Evolutionary conservation across 2,888 invertebrate genomes (phyloP), one percentile per base, ranked within the genome.

Genomic region (Drosophila kambysellisi): DNA sequence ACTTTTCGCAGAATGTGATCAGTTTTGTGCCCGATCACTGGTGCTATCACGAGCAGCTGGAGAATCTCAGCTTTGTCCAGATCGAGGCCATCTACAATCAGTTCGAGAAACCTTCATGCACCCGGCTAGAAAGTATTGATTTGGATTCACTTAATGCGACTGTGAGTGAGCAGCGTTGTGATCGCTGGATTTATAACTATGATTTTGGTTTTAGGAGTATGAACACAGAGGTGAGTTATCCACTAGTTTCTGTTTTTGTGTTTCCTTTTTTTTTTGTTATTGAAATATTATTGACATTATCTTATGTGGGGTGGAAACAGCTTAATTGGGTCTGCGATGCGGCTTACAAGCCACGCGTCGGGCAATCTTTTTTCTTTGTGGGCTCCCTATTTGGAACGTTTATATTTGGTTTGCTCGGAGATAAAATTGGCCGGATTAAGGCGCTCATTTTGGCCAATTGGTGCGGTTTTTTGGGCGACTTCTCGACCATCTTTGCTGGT

Each of bases 311-410:
- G 39, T n/a, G 25, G 8, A 2, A 8, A 41, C 67, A 92, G 92
- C 76, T 94, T 32, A 92, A 95, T 81, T 95, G 95, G 95, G 94
- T 95, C 8, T 95, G 95, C 83, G 93, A 93, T 33, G 92, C 94
- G n/a, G 93, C 93, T 62, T 95, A 95, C 94, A 94, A 94, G 81
- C 93, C 95, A 29, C 93, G 94, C 2, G 87, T 94, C 39, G 94
- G 95, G 0, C 95, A 95, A 85, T 94, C 95, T 7, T 92, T 94
- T 70, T 95, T 94, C 88, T 95, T 95, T 84, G 91, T 94, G 53
- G 95, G 95, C 9, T 94, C 95, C 25, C 93, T 95, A 50, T 82
- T 94, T 32, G 95, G 95, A 1, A 94, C 94, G 46, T 83, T 95
- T 20, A 72, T 92, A n/a, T 94, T 95, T 76, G 95, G 95, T 0